phyloP scores from a whole-genome alignment of 1,140 invertebrate genomes.

The Batillaria attramentaria region DNA sequence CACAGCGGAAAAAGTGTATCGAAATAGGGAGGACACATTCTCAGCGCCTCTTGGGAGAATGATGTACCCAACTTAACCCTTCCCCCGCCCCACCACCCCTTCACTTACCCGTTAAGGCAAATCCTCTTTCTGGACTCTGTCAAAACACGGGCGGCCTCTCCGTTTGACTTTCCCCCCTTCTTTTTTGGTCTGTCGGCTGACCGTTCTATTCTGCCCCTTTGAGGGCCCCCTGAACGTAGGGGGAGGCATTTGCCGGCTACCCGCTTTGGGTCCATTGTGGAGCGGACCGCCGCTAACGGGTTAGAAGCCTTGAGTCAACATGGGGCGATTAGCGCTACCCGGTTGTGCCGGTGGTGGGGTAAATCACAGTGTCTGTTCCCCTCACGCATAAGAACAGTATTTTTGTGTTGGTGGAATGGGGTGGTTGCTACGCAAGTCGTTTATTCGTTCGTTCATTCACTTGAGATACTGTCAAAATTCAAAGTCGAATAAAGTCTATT shows the following conservation, averaged over 20 bases:
- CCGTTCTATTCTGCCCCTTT: background rate
- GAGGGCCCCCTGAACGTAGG: background rate
- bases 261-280: background rate
- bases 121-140: conserved; percentile 18
- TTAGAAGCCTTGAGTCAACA: conserved; percentile 15
- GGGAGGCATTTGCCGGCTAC: conserved; percentile 7
- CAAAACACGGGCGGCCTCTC: background rate
- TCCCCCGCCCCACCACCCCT: conserved; percentile 1
- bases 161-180: conserved; percentile 10
- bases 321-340: conserved; percentile 12
- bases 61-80: conserved; percentile 13
- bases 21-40: too few relatives aligned
- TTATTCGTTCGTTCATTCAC: too few relatives aligned
- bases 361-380: background rate
- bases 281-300: background rate
- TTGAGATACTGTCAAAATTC: too few relatives aligned
- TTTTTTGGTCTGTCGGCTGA: too few relatives aligned
- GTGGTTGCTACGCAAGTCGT: background rate
- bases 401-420: background rate
- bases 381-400: background rate
- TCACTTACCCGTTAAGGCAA: background rate
- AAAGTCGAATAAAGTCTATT: background rate
- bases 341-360: background rate
- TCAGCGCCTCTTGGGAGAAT: too few relatives aligned
- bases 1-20: too few relatives aligned